phyloP scores from a whole-genome alignment of 2,888 invertebrate species.

The Empis livida region DNA sequence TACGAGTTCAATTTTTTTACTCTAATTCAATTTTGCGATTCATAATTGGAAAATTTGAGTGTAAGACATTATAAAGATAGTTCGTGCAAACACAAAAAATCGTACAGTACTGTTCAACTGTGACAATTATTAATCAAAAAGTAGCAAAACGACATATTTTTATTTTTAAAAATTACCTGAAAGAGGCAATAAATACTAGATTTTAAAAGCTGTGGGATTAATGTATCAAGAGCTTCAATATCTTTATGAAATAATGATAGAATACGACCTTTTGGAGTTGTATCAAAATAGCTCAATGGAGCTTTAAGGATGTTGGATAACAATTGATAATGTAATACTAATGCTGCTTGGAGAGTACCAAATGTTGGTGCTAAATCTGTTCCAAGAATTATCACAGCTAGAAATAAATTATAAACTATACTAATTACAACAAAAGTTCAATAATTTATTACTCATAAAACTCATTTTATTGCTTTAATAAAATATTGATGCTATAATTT shows the following conservation, averaged over 20 bases:
- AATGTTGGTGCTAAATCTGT: slow-evolving; percentile 54
- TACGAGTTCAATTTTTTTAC: no score
- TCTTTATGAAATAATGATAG: slow-evolving; percentile 43
- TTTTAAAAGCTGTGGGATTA: slow-evolving; percentile 37
- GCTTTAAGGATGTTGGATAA: slow-evolving; percentile 38
- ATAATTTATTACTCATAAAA: no score
- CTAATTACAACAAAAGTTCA: neutral
- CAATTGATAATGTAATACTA: slow-evolving; percentile 33
- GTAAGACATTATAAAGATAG: no score
- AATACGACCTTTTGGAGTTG: slow-evolving; percentile 48
- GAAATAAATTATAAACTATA: slow-evolving; percentile 31
- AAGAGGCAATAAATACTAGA: slow-evolving; percentile 44
- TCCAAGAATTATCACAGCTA: slow-evolving; percentile 55
- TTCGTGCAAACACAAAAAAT: no score
- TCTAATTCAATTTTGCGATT: no score
- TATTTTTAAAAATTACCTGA: slow-evolving; percentile 36
- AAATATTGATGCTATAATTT: no score
- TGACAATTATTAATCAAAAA: no score
- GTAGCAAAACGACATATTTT: no score
- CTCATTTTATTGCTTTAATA: no score
- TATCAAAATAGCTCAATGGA: slow-evolving; percentile 47
- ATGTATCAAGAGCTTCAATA: slow-evolving; percentile 34
- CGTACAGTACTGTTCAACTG: no score
- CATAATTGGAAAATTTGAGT: no score
- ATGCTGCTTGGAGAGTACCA: slow-evolving; percentile 36